phyloP scores from a whole-genome alignment of 92 coral and sea anemone species.

The Epizoanthus rinbou region DNA sequence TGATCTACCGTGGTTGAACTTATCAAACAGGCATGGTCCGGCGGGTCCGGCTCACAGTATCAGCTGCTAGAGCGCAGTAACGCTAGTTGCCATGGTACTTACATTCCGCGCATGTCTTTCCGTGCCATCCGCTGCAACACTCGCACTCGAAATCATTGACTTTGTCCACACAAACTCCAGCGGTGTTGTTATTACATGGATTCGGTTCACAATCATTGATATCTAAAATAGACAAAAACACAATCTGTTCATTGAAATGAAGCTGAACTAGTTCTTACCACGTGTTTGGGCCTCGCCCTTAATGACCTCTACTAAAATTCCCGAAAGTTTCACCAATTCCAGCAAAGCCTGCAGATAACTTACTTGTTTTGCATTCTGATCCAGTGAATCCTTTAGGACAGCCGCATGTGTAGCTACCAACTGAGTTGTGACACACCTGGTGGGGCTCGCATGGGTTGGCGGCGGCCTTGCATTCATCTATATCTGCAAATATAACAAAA shows the following conservation, averaged over 20 bases:
- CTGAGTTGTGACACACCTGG: slow-evolving; percentile 8
- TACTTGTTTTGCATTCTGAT: slow-evolving; percentile 17
- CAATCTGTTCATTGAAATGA: background rate
- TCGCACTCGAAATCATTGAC: slow-evolving; percentile 57
- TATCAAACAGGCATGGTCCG: too few relatives aligned
- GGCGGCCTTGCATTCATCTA: slow-evolving; percentile 20
- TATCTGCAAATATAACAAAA: slow-evolving; percentile 5
- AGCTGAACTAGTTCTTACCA: background rate
- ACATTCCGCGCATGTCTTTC: slow-evolving; percentile 69
- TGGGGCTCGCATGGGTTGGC: slow-evolving; percentile 5
- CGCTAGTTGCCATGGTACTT: slow-evolving; percentile 24
- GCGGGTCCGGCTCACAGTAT: too few relatives aligned
- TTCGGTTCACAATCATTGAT: slow-evolving; percentile 63
- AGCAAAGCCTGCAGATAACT: background rate
- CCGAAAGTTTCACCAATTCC: too few relatives aligned
- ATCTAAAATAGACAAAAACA: slow-evolving; percentile 45
- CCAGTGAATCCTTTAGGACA: slow-evolving; percentile 29
- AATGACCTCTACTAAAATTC: too few relatives aligned
- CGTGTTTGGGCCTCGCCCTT: background rate
- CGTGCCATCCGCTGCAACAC: slow-evolving; percentile 81
- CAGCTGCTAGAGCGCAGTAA: too few relatives aligned
- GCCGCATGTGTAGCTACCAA: slow-evolving; percentile 15
- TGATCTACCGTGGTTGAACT: too few relatives aligned
- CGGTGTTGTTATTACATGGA: slow-evolving; percentile 62
- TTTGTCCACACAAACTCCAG: slow-evolving; percentile 64